Evolutionary conservation across 2,113 vertebrate genomes (phyloP).

Genomic region (Oreochromis aureus): DNA sequence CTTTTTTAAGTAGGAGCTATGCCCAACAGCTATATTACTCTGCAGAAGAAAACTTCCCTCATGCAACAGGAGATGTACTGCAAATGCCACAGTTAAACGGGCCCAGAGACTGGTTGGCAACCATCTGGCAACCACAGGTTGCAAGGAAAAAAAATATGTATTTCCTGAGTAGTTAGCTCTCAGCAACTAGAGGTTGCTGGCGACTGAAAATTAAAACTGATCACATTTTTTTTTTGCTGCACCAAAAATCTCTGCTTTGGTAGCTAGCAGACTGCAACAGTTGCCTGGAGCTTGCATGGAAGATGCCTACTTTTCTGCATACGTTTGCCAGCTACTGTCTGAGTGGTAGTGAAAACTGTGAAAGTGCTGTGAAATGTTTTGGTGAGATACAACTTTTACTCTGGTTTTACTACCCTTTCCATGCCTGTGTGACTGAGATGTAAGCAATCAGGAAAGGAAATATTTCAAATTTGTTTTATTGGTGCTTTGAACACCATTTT

Average conservation of each 20-base stretch:
- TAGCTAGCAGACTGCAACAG: not conserved
- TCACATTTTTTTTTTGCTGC: not conserved
- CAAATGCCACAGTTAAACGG: not conserved
- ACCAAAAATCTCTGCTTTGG: not conserved
- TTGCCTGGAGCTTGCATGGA: not conserved
- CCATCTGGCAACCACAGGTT: not conserved
- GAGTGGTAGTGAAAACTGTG: not conserved
- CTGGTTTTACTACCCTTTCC: not conserved
- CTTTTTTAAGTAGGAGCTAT: not conserved
- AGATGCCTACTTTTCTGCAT: not conserved
- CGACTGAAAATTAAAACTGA: fast-evolving
- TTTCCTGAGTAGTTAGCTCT: not conserved
- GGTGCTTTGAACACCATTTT: not conserved
- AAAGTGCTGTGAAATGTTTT: not conserved
- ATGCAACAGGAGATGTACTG: not conserved
- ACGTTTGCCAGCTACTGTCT: not conserved
- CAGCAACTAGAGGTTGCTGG: not conserved
- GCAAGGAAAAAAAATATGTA: not conserved
- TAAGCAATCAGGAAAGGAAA: not conserved
- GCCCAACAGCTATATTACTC: not conserved
- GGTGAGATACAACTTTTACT: not conserved
- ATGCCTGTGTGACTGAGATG: not conserved
- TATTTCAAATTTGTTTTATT: not conserved
- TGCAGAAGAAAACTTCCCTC: not conserved
- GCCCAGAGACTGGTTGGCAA: not conserved